Evolutionary conservation across 2,113 vertebrate species (phyloP).

Genomic region (Ophthalmolycus amberensis): DNA sequence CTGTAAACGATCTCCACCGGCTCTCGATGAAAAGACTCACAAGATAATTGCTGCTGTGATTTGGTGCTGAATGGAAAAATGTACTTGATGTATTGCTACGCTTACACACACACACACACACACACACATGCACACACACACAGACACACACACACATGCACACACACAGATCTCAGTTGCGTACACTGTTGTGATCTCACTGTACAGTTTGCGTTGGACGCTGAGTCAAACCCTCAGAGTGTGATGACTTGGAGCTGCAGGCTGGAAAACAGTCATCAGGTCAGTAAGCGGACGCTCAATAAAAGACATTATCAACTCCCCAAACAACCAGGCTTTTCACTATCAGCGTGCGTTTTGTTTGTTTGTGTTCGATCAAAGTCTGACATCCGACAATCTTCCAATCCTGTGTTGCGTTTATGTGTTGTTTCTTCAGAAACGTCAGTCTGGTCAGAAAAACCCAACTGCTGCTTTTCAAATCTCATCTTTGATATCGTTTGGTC

Average conservation of each 20-base stretch:
- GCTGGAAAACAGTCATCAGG: not conserved
- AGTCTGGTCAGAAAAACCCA: too few relatives aligned
- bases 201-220: not conserved
- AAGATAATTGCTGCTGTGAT: too few relatives aligned
- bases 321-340: too few relatives aligned
- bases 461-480: too few relatives aligned
- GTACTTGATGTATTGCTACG: too few relatives aligned
- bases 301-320: not conserved
- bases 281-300: not conserved
- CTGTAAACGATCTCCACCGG: too few relatives aligned
- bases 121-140: not conserved
- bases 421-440: too few relatives aligned
- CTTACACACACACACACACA: not conserved
- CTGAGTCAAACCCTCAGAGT: not conserved
- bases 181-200: not conserved
- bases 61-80: too few relatives aligned
- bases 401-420: too few relatives aligned
- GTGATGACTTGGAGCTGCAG: slow-evolving; percentile 5
- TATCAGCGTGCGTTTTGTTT: not conserved
- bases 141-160: not conserved
- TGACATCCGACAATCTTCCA: not conserved
- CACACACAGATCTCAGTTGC: slow-evolving; percentile 7
- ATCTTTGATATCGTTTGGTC: too few relatives aligned
- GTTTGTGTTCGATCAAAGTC: not conserved
- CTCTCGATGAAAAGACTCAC: too few relatives aligned